Conservation (phyloP, 2,113 vertebrate species). For the Anas platyrhynchos region DNA sequence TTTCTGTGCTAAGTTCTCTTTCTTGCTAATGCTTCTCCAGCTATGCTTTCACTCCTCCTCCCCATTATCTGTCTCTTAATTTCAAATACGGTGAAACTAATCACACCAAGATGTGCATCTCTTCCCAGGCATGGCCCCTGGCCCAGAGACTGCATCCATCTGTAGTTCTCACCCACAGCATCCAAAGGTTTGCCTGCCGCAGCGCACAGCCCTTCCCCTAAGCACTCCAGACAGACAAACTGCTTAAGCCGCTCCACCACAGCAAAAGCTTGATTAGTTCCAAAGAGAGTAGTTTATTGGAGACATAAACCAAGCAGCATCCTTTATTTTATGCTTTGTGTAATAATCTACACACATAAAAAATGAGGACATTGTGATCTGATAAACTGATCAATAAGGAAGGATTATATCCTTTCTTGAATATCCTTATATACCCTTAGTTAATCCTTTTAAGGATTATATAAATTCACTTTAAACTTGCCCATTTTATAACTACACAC, state of each 20-base stretch:
- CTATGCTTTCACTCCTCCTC: neutral
- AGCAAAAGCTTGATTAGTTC: neutral
- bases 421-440: too few species aligned
- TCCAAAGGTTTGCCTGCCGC: neutral
- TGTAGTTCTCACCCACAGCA: neutral
- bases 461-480: neutral
- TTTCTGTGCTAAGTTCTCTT: neutral
- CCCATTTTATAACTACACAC: neutral
- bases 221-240: neutral
- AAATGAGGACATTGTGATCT: neutral
- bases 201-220: neutral
- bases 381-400: neutral
- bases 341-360: neutral
- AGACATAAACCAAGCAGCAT: neutral
- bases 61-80: neutral
- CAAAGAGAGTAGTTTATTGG: neutral
- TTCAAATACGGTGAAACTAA: neutral
- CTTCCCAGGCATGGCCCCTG: neutral
- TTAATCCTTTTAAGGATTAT: neutral
- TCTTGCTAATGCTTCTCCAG: neutral
- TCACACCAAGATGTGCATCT: neutral
- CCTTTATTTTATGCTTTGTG: neutral
- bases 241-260: neutral
- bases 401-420: neutral
- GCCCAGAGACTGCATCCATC: neutral